Percentiles rank a stretch among this genome's conserved stretches.
These are phyloP conservation scores for Myotis lucifugus DNA, from an alignment of 2,113 vertebrate species.

Conservation along the genomic window DNA sequence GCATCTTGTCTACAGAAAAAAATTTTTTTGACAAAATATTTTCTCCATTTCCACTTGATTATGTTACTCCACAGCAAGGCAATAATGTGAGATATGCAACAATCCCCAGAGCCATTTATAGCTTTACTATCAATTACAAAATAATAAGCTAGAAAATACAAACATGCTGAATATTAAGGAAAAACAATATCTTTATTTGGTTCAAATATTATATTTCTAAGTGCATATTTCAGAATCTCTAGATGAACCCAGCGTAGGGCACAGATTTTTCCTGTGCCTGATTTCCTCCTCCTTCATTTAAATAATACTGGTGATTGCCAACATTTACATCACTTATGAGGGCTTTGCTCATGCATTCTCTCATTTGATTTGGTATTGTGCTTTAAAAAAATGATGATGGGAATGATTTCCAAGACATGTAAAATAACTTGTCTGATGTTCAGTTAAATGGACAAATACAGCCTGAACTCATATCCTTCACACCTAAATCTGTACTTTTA, in stretches of 20 bases:
- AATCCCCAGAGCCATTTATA: conserved; percentile 35
- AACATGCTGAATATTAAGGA: conserved; percentile 27
- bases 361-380: conserved; percentile 44
- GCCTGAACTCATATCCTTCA: background rate
- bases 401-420: conserved; percentile 17
- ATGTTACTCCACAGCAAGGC: background rate
- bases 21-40: background rate
- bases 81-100: background rate
- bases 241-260: background rate
- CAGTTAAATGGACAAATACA: background rate
- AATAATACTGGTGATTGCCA: conserved; percentile 42
- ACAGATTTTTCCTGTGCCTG: background rate
- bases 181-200: conserved; percentile 6
- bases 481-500: background rate
- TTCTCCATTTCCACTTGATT: conserved; percentile 44
- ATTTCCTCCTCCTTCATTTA: background rate
- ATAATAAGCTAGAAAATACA: conserved; percentile 41
- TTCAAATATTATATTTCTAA: conserved; percentile 28
- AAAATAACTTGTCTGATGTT: background rate
- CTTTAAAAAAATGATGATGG: background rate
- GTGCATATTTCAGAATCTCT: background rate
- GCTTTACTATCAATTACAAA: conserved; percentile 61
- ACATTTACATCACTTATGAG: background rate
- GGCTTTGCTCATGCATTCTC: background rate
- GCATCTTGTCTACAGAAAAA: conserved; percentile 48